A percentile compares a stretch with the other conserved stretches of the same genome.
These are phyloP conservation scores for Nematopogon swammerdamellus DNA, from an alignment of 2,888 invertebrate genomes.

Conservation along the genomic window DNA sequence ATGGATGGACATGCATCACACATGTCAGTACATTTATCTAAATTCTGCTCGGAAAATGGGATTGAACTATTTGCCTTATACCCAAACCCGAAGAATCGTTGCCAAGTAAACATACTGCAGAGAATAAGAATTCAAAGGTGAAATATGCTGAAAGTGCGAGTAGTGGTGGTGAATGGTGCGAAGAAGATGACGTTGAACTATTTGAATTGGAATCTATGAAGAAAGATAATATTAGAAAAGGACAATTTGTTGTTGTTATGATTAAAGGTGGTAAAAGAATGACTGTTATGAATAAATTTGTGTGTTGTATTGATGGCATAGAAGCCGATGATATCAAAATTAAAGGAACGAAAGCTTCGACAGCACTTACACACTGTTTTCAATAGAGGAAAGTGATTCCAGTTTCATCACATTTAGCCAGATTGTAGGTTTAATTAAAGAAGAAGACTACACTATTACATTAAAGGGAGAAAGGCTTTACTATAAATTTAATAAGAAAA, in stretches of 20 bases:
- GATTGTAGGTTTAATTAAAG: background rate
- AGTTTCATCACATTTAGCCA: background rate
- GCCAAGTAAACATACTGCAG: background rate
- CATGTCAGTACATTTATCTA: constrained; percentile 1
- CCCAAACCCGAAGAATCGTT: constrained; percentile 6
- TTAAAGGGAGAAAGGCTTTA: background rate
- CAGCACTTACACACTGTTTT: background rate
- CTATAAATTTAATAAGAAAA: background rate
- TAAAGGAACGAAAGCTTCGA: background rate
- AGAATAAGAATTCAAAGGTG: background rate
- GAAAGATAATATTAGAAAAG: background rate
- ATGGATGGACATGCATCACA: constrained; percentile 1
- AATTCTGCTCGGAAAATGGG: constrained; percentile 8
- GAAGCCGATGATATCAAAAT: background rate
- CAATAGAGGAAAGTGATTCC: background rate
- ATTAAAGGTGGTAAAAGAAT: background rate
- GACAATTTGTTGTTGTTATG: background rate
- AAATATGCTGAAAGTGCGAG: background rate
- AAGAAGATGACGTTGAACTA: background rate
- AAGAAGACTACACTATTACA: background rate
- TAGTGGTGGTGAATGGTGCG: background rate
- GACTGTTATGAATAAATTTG: background rate
- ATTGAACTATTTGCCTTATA: constrained; percentile 11
- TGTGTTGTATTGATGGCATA: background rate
- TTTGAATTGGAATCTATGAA: background rate